phyloP scores from a whole-genome alignment of 2,888 invertebrate species.

The Melanostoma scalare region DNA sequence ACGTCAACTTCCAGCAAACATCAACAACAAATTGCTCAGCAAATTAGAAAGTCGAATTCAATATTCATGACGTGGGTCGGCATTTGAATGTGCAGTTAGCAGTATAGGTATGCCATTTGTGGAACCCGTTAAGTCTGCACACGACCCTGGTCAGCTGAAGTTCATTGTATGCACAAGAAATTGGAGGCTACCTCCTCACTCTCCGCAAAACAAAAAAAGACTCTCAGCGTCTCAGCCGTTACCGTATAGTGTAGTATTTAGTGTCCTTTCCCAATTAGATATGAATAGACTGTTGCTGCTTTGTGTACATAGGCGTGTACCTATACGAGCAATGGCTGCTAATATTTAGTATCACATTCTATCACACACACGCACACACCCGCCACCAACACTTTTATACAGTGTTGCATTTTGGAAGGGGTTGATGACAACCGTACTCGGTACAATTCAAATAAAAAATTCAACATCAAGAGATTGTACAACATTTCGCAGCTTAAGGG shows the following conservation, averaged over 20 bases:
- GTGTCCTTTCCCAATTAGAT: constrained; percentile 70
- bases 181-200: constrained; percentile 49
- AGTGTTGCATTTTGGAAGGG: constrained; percentile 47
- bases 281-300: constrained; percentile 71
- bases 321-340: constrained; percentile 61
- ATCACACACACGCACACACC: background rate
- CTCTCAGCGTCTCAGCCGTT: constrained; percentile 27
- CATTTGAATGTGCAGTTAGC: constrained; percentile 71
- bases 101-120: constrained; percentile 70
- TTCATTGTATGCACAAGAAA: constrained; percentile 73
- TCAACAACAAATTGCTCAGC: constrained; percentile 67
- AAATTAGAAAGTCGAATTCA: constrained; percentile 71
- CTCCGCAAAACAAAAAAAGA: constrained; percentile 44
- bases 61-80: constrained; percentile 62
- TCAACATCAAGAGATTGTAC: constrained; percentile 20
- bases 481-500: constrained; percentile 54
- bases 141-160: constrained; percentile 73
- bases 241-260: constrained; percentile 22
- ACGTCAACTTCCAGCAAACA: constrained; percentile 14
- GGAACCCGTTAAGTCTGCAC: constrained; percentile 66
- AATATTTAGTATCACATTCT: constrained; percentile 14
- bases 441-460: constrained; percentile 7
- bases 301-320: constrained; percentile 45
- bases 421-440: constrained; percentile 41
- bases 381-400: constrained; percentile 29